Conservation (phyloP, 2,113 vertebrate species). For the Cygnus atratus region DNA sequence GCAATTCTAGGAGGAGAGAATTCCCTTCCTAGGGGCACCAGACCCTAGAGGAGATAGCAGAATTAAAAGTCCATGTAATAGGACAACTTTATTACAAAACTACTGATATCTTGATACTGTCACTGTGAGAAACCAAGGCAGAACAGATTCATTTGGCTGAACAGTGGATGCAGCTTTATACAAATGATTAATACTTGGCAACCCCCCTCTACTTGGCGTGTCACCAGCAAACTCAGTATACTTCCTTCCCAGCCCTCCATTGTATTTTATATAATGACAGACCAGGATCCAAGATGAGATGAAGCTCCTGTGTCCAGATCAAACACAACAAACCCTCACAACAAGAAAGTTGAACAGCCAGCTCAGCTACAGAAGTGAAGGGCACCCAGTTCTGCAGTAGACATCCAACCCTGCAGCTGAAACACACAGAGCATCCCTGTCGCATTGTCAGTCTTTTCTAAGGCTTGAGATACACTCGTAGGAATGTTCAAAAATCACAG, state of each 20-base stretch:
- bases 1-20: neutral
- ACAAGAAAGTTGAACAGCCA: neutral
- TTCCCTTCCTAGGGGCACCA: neutral
- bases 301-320: neutral
- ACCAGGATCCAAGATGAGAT: neutral
- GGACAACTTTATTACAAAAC: neutral
- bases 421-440: neutral
- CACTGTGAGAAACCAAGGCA: conserved; percentile 52
- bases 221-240: conserved; percentile 52
- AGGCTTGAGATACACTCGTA: fast-evolving
- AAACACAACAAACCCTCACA: neutral
- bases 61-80: neutral
- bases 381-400: neutral
- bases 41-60: neutral
- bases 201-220: conserved; percentile 39
- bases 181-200: conserved; percentile 66
- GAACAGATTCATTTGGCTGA: conserved; percentile 61
- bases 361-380: neutral
- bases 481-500: neutral
- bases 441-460: neutral
- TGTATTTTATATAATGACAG: conserved; percentile 45
- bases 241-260: conserved; percentile 48
- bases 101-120: conserved; percentile 27
- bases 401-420: neutral
- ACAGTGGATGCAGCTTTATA: conserved; percentile 49